Base-by-base conservation (phyloP, 2,888 invertebrate genomes). In the Volucella zonaria region DNA sequence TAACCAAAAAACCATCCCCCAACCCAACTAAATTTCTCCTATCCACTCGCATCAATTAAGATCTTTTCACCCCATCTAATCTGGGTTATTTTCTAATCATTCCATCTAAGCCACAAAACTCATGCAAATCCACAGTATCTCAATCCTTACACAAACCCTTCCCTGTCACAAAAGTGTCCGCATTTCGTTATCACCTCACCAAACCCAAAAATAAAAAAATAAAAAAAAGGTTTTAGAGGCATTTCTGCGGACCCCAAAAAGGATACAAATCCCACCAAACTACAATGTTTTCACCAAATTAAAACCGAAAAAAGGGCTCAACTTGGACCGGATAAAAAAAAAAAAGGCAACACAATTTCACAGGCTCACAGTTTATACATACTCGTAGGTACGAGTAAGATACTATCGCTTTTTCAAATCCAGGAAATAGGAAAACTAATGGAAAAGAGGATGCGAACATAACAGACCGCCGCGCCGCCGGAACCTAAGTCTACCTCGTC, bases 51-150 rank as follows among this genome's bases (percentile, higher is more conserved):
- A 83, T 75, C 83, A 83, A 83, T 80, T 83, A 75, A 70, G 70
- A 75, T 83, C 82, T 75, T 80, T 80, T 80, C 73, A 80, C 80
- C 75, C 80, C 70, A 83, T 83, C 80, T 83, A 67, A 80, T 83
- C 80, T 80, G 56, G 75, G 83, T 73, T 76, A 71, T 61, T 40
- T 83, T 71, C 61, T 61, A 80, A 76, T 80, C 83, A 66, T 67
- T 70, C 66, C 66, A 59, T 43, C 40, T 77, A 59, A 61, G 47
- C 74, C 79, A 42, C 79, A 74, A 74, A 74, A 70, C 58, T 61
- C 52, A 77, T 77, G 77, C 70, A 77, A 77, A 79, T 67, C 66
- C 70, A 71, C 52, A 31, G 4, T 31, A 31, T 31, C 31, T 31
- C 31, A 31, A 31, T 31, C 23, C 52, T 43, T 18, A 45, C 66